phyloP scores from a whole-genome alignment of 2,888 invertebrate species.

The Chrysina gloriosa region DNA sequence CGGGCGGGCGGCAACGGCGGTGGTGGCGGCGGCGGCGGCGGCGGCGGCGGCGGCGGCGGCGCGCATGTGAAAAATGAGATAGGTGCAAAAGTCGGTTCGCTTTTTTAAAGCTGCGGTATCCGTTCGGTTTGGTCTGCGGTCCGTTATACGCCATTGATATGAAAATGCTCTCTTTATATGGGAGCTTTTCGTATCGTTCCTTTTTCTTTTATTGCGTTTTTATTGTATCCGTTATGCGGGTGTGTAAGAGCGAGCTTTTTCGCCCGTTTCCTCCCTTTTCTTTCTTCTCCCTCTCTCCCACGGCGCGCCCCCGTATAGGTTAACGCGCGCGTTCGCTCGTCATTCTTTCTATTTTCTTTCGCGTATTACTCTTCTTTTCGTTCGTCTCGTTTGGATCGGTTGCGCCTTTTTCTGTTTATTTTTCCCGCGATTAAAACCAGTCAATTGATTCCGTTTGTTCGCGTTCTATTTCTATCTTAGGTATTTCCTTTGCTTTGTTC shows the following conservation, averaged over 20 bases:
- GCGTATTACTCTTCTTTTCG: slow-evolving; percentile 15
- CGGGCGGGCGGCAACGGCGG: not conserved
- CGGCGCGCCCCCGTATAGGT: slow-evolving; percentile 7
- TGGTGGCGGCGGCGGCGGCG: slow-evolving; percentile 11
- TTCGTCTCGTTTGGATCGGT: slow-evolving; percentile 16
- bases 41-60: slow-evolving; percentile 17
- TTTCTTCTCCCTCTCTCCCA: not conserved
- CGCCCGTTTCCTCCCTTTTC: not conserved
- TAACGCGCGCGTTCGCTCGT: slow-evolving; percentile 7
- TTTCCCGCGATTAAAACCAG: slow-evolving; percentile 16
- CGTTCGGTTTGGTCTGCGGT: slow-evolving; percentile 57
- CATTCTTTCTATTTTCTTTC: slow-evolving; percentile 42
- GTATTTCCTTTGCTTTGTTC: slow-evolving; percentile 9
- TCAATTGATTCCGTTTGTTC: slow-evolving; percentile 27
- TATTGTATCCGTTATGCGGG: slow-evolving; percentile 38
- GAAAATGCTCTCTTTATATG: slow-evolving; percentile 54
- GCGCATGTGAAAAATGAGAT: slow-evolving; percentile 59
- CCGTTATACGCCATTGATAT: slow-evolving; percentile 57
- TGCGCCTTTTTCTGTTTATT: slow-evolving; percentile 7
- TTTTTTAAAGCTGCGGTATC: slow-evolving; percentile 62
- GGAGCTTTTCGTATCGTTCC: slow-evolving; percentile 43
- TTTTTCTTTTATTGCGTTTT: slow-evolving; percentile 43
- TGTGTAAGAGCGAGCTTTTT: slow-evolving; percentile 12
- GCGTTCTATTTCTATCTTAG: slow-evolving; percentile 25
- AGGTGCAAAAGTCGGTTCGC: slow-evolving; percentile 55